These are phyloP conservation scores for Leucoraja ocellata DNA, from an alignment of 2,797 vertebrate genomes.

Conservation along the genomic window DNA sequence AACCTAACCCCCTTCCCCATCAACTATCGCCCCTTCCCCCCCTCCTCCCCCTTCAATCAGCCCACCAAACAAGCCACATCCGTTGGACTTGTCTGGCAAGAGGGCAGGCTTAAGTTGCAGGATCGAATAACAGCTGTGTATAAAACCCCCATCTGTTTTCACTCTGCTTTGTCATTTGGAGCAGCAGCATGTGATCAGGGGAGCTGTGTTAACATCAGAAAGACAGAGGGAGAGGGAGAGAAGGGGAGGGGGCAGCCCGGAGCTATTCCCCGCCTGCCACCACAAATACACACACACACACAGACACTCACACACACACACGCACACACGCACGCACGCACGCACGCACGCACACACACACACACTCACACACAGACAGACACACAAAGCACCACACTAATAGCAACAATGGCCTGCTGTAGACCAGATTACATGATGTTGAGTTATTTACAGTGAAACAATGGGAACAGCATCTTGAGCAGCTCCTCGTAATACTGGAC, in stretches of 20 bases:
- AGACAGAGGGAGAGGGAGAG: not conserved
- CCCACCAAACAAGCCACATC: not conserved
- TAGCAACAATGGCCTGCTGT: not conserved
- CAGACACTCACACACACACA: not conserved
- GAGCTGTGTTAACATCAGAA: not conserved
- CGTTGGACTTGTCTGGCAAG: not conserved
- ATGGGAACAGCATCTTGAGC: not conserved
- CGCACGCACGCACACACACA: no score
- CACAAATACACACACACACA: no score
- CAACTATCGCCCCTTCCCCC: not conserved
- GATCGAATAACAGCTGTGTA: slow-evolving; percentile 20
- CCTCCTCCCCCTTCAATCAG: no score
- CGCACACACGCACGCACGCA: no score
- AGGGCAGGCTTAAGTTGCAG: not conserved
- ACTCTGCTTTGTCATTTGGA: slow-evolving; percentile 19
- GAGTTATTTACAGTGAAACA: not conserved
- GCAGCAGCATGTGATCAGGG: not conserved
- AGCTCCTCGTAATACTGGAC: not conserved
- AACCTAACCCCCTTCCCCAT: not conserved
- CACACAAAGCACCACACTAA: not conserved
- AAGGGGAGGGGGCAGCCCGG: not conserved
- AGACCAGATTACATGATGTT: not conserved
- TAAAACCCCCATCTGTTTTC: slow-evolving; percentile 35
- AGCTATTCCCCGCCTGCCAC: not conserved
- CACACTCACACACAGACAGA: no score